These are phyloP conservation scores for Lateolabrax maculatus DNA, from an alignment of 2,797 vertebrate genomes.

Conservation along the genomic window DNA sequence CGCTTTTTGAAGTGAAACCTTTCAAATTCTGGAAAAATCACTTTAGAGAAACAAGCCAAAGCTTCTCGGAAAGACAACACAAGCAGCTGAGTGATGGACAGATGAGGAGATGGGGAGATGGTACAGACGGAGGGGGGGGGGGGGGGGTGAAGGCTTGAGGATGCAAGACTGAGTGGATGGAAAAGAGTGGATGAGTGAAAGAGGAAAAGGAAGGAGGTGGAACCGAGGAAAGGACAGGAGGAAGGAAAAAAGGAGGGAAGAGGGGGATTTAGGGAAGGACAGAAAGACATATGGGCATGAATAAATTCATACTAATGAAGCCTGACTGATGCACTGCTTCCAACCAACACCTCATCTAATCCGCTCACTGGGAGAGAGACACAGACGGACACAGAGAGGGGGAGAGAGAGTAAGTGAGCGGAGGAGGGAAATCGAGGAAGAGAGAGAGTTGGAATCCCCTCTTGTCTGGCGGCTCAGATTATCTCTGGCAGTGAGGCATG, in stretches of 20 bases:
- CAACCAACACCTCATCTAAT: constrained; percentile 84
- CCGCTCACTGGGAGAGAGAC: constrained; percentile 70
- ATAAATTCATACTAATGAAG: constrained; percentile 88
- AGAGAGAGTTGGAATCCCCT: constrained; percentile 83
- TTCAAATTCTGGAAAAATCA: constrained; percentile 60
- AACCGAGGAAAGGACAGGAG: constrained; percentile 28
- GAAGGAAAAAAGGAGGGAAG: constrained; percentile 19
- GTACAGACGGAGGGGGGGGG: constrained; percentile 8
- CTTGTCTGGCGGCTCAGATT: constrained; percentile 82
- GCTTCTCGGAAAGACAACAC: constrained; percentile 51
- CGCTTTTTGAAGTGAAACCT: constrained; percentile 54
- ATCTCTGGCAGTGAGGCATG: constrained; percentile 79
- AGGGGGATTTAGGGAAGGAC: constrained; percentile 38
- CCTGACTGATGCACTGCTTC: constrained; percentile 83
- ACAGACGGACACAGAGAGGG: constrained; percentile 41
- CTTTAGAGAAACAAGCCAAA: constrained; percentile 61
- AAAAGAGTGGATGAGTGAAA: constrained; percentile 3
- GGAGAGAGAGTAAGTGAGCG: constrained; percentile 45
- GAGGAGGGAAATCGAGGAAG: constrained; percentile 54
- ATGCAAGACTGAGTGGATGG: constrained; percentile 11
- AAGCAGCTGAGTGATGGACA: constrained; percentile 44
- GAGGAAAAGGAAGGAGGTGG: constrained; percentile 7
- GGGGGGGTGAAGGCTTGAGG: background rate
- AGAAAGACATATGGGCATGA: constrained; percentile 82
- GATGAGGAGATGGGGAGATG: constrained; percentile 55